Evolutionary conservation across 1,140 invertebrate genomes (phyloP).

Genomic region (Rhopalosiphum padi): DNA sequence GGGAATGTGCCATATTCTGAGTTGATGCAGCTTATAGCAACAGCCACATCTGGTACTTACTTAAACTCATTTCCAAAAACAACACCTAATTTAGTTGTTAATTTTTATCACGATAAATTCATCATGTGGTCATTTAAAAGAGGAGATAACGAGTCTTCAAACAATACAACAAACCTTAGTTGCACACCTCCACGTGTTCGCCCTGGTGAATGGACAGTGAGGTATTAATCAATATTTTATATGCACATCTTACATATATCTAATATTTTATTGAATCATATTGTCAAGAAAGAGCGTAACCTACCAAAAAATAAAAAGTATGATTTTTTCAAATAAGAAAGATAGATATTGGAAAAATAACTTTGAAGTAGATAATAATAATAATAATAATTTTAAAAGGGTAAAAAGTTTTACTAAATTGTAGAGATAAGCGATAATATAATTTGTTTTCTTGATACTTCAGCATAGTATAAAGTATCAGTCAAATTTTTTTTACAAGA

Average conservation of each 20-base stretch:
- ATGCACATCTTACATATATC: neutral
- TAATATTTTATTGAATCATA: neutral
- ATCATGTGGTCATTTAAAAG: constrained; percentile 79
- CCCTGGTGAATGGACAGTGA: constrained; percentile 65
- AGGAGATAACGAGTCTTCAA: constrained; percentile 45
- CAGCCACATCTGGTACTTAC: constrained; percentile 80
- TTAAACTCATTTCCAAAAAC: constrained; percentile 60
- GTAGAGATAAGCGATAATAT: no score
- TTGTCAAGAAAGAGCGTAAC: neutral
- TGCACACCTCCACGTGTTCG: constrained; percentile 39
- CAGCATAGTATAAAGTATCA: no score
- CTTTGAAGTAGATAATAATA: neutral
- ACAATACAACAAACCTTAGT: constrained; percentile 42
- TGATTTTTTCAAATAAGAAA: no score
- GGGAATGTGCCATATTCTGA: constrained; percentile 79
- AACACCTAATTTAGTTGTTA: constrained; percentile 63
- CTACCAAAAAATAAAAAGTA: neutral
- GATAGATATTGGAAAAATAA: neutral
- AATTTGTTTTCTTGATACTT: no score
- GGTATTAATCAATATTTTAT: constrained; percentile 61
- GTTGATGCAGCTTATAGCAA: constrained; percentile 79
- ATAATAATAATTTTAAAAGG: neutral
- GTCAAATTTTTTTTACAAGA: no score
- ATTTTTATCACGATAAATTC: constrained; percentile 77
- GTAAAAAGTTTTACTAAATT: neutral